phyloP scores from a whole-genome alignment of 1,140 invertebrate species.

The Lepidurus apus region DNA sequence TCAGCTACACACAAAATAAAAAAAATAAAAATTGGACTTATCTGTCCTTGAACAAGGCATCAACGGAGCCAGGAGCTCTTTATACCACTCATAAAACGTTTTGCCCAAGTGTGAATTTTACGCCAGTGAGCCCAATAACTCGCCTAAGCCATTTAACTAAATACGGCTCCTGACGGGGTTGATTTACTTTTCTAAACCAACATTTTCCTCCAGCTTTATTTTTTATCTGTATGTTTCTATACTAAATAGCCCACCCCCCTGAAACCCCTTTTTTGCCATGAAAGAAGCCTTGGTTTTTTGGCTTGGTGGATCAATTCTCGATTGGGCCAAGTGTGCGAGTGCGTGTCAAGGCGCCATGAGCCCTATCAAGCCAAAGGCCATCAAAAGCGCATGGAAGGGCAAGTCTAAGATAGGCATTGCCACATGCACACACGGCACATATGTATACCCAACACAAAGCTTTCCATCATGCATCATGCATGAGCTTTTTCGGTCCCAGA shows the following conservation, averaged over 20 bases:
- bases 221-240: background rate
- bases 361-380: slow-evolving; percentile 13
- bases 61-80: background rate
- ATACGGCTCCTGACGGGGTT: background rate
- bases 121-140: background rate
- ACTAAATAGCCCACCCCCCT: too few relatives aligned
- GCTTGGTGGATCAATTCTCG: background rate
- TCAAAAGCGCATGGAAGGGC: slow-evolving; percentile 7
- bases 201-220: background rate
- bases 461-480: slow-evolving; percentile 14
- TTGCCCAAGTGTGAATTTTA: slow-evolving; percentile 8
- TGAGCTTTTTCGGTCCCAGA: background rate
- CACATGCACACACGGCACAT: background rate
- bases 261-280: too few relatives aligned
- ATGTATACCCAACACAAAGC: background rate
- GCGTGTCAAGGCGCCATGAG: slow-evolving; percentile 16
- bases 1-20: background rate
- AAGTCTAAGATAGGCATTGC: background rate
- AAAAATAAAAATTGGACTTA: background rate
- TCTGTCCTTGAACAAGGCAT: background rate
- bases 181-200: background rate
- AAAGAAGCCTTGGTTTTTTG: background rate
- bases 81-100: slow-evolving; percentile 8
- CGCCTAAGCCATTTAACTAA: slow-evolving; percentile 1
- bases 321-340: background rate